Percentiles rank a stretch among this genome's conserved stretches.
Evolutionary conservation across 92 coral and sea anemone species (phyloP).

Genomic region (Virgularia gustaviana): DNA sequence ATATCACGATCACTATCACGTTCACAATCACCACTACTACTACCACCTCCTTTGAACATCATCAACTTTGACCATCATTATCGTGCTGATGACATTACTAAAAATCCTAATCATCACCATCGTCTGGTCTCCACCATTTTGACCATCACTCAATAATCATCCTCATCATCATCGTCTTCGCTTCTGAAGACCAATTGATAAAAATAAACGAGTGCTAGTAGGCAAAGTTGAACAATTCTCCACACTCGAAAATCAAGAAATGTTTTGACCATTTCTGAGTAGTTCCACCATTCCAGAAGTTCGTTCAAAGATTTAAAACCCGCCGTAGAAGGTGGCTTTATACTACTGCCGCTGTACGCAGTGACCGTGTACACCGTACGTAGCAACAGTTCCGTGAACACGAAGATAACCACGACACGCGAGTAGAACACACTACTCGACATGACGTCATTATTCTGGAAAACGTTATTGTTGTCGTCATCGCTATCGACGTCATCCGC

Average conservation of each 20-base stretch:
- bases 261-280: slow-evolving; percentile 39
- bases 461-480: not conserved
- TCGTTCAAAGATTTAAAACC: slow-evolving; percentile 10
- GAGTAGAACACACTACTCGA: slow-evolving; percentile 34
- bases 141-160: not conserved
- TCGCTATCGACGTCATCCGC: slow-evolving; percentile 13
- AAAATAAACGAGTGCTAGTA: slow-evolving; percentile 52
- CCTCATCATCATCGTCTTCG: slow-evolving; percentile 14
- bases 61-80: no score
- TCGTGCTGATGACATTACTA: not conserved
- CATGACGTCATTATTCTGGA: slow-evolving; percentile 5
- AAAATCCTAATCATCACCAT: not conserved
- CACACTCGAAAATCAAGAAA: slow-evolving; percentile 50
- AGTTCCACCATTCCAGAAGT: slow-evolving; percentile 34
- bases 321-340: slow-evolving; percentile 20
- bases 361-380: slow-evolving; percentile 64
- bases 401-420: slow-evolving; percentile 69
- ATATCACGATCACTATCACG: no score
- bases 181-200: slow-evolving; percentile 47
- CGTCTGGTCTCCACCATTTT: no score
- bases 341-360: slow-evolving; percentile 8
- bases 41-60: no score
- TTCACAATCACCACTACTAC: no score
- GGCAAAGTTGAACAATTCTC: slow-evolving; percentile 63
- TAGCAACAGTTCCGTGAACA: slow-evolving; percentile 69